Evolutionary conservation across 2,888 invertebrate genomes (phyloP).

Genomic region (Nipponacmea schrenckii): DNA sequence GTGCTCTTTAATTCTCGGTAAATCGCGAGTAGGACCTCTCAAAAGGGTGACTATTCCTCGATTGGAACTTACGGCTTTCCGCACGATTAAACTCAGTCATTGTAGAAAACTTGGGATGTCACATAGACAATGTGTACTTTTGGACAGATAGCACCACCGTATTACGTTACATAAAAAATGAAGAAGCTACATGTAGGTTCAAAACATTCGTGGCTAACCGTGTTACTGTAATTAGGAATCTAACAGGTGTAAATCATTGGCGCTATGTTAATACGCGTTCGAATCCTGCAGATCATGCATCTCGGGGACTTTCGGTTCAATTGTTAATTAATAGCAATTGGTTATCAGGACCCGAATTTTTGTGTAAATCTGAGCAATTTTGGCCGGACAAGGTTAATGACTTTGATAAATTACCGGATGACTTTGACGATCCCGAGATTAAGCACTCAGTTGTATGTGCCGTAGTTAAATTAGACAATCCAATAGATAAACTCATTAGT

Average conservation of each 20-base stretch:
- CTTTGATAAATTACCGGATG: neutral
- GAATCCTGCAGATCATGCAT: constrained; percentile 10
- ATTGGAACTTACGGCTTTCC: constrained; percentile 14
- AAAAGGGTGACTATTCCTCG: constrained; percentile 12
- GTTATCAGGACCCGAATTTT: constrained; percentile 8
- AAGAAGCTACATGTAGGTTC: constrained; percentile 16
- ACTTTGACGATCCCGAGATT: neutral
- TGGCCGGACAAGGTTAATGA: neutral
- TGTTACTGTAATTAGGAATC: constrained; percentile 8
- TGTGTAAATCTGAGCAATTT: neutral
- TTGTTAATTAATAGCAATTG: neutral
- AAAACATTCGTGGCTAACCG: constrained; percentile 19
- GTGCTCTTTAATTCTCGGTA: constrained; percentile 3
- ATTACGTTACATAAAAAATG: constrained; percentile 12
- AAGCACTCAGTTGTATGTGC: neutral
- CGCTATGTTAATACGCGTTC: neutral
- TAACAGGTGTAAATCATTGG: constrained; percentile 5
- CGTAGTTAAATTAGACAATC: neutral
- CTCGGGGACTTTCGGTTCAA: neutral
- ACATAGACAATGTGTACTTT: neutral
- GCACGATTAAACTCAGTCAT: neutral
- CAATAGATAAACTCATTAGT: neutral
- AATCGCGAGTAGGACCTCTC: constrained; percentile 14
- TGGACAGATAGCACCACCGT: constrained; percentile 10
- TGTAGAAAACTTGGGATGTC: neutral